phyloP scores from a whole-genome alignment of 2,888 invertebrate genomes.

The Dolichopus griseipennis region DNA sequence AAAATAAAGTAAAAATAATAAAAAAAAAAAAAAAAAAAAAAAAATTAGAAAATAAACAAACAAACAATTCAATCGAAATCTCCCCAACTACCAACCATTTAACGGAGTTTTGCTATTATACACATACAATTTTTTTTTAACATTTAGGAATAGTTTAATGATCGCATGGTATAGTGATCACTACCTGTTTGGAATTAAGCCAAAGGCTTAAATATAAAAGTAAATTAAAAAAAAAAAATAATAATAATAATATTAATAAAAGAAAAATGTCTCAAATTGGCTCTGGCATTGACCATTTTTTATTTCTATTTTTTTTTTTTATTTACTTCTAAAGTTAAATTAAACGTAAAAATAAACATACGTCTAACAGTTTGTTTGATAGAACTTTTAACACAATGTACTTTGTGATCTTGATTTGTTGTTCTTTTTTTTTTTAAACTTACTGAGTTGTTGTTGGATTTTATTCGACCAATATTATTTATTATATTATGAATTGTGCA shows the following conservation, averaged over 20 bases:
- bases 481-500: neutral
- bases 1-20: neutral
- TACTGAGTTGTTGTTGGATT: too few relatives aligned
- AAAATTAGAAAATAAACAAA: neutral
- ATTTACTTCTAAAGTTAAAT: neutral
- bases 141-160: too few relatives aligned
- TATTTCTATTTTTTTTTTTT: neutral
- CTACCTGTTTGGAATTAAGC: neutral
- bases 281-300: slow-evolving; percentile 2
- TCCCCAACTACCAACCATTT: too few relatives aligned
- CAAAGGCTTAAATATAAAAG: too few relatives aligned
- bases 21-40: neutral
- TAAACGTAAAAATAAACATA: neutral
- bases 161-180: too few relatives aligned
- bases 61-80: too few relatives aligned
- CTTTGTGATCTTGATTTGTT: neutral
- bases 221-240: too few relatives aligned
- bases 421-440: too few relatives aligned
- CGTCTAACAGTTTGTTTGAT: neutral
- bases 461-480: neutral
- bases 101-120: too few relatives aligned
- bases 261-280: neutral
- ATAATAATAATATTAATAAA: too few relatives aligned
- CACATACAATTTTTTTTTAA: too few relatives aligned
- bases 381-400: neutral